These are phyloP conservation scores for Bubo scandiacus DNA, from an alignment of 2,113 vertebrate genomes.

Conservation along the genomic window DNA sequence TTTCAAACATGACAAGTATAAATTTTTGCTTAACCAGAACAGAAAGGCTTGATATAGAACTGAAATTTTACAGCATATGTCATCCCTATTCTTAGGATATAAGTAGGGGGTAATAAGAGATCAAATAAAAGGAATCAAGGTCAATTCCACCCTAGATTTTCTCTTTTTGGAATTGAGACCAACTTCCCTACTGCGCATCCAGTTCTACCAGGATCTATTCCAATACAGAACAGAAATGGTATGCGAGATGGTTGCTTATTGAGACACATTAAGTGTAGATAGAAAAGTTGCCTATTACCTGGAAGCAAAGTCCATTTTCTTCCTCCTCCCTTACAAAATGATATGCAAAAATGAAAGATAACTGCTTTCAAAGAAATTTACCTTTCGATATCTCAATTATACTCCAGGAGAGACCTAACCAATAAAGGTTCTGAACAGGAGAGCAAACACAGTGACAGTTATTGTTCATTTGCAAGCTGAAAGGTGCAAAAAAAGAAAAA, in stretches of 20 bases:
- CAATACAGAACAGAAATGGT: not conserved
- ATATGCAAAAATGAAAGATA: not conserved
- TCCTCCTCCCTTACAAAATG: not conserved
- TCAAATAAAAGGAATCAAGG: not conserved
- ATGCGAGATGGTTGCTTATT: not conserved
- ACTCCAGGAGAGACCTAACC: not conserved
- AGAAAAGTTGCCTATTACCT: not conserved
- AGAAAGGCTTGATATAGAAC: not conserved
- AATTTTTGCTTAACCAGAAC: not conserved
- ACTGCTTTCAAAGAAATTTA: not conserved
- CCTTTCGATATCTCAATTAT: not conserved
- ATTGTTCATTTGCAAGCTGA: not conserved
- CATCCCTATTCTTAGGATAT: not conserved
- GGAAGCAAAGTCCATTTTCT: not conserved
- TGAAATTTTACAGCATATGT: not conserved
- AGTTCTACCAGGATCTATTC: not conserved
- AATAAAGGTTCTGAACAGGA: not conserved
- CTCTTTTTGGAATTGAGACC: not conserved
- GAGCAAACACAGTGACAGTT: not conserved
- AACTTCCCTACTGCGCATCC: not conserved
- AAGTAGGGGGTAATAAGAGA: not conserved
- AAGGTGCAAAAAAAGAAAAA: not conserved
- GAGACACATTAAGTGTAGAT: not conserved
- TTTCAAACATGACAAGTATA: not conserved
- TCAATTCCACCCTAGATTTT: not conserved